A percentile compares a stretch with the other conserved stretches of the same genome.
These are phyloP conservation scores for Pterocles gutturalis DNA, from an alignment of 2,113 vertebrate species.

Conservation along the genomic window DNA sequence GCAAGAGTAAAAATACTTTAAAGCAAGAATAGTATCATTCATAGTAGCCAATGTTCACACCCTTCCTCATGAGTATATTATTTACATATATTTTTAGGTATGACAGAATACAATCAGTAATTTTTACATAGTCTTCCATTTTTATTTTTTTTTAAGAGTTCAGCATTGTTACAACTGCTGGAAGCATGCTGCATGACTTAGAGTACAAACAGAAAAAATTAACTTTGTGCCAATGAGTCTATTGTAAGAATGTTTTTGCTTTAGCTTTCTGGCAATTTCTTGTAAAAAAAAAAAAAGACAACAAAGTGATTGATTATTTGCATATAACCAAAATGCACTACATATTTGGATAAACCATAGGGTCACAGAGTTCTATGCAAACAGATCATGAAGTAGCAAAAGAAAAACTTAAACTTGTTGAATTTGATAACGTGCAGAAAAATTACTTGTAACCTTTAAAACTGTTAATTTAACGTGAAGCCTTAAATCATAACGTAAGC, in stretches of 20 bases:
- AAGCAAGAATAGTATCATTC: neutral
- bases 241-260: neutral
- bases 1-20: neutral
- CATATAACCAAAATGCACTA: neutral
- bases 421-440: neutral
- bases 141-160: conserved; percentile 28
- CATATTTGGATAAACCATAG: neutral
- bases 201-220: neutral
- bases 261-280: neutral
- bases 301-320: neutral
- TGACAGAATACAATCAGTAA: neutral
- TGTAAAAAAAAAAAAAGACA: neutral
- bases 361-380: neutral
- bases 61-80: neutral
- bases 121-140: neutral
- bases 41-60: neutral
- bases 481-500: neutral
- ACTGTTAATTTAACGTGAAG: neutral
- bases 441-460: neutral
- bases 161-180: neutral
- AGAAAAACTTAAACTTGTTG: neutral
- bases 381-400: neutral
- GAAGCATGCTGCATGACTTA: neutral
- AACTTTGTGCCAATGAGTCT: neutral
- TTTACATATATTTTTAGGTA: neutral